Evolutionary conservation across 2,888 invertebrate species (phyloP).

Genomic region (Anarsia innoxiella): DNA sequence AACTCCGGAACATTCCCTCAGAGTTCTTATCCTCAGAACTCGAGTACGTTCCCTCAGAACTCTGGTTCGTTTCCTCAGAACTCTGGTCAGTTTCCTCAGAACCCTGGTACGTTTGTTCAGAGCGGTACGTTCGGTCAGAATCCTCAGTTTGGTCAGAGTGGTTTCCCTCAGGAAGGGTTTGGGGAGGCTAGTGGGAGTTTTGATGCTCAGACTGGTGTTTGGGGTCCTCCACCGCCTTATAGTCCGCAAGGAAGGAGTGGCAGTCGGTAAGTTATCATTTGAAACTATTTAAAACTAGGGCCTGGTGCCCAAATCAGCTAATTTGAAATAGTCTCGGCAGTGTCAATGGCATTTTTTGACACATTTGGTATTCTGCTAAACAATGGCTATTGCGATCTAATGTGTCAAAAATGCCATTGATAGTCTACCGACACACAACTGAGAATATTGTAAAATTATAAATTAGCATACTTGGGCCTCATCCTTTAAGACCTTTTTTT

Average conservation of each 20-base stretch:
- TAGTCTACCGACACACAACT: too few relatives aligned
- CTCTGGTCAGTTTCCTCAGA: conserved; percentile 8
- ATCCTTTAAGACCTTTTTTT: too few relatives aligned
- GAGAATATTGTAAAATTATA: too few relatives aligned
- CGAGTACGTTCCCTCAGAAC: conserved; percentile 8
- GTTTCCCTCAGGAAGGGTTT: conserved; percentile 61
- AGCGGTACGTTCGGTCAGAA: conserved; percentile 21
- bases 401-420: too few relatives aligned
- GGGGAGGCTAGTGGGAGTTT: conserved; percentile 74
- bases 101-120: conserved; percentile 6
- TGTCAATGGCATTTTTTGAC: too few relatives aligned
- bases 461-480: too few relatives aligned
- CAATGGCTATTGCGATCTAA: too few relatives aligned
- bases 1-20: conserved; percentile 20
- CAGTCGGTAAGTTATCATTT: conserved; percentile 37
- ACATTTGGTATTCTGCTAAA: too few relatives aligned
- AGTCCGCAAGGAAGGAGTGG: conserved; percentile 81
- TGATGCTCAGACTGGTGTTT: conserved; percentile 76
- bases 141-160: conserved; percentile 20
- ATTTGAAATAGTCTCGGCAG: too few relatives aligned
- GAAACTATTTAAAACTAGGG: too few relatives aligned
- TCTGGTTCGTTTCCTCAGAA: conserved; percentile 6
- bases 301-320: too few relatives aligned
- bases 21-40: conserved; percentile 18
- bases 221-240: conserved; percentile 94